These are phyloP conservation scores for Carterocephalus palaemon DNA, from an alignment of 2,888 invertebrate species.

Conservation along the genomic window DNA sequence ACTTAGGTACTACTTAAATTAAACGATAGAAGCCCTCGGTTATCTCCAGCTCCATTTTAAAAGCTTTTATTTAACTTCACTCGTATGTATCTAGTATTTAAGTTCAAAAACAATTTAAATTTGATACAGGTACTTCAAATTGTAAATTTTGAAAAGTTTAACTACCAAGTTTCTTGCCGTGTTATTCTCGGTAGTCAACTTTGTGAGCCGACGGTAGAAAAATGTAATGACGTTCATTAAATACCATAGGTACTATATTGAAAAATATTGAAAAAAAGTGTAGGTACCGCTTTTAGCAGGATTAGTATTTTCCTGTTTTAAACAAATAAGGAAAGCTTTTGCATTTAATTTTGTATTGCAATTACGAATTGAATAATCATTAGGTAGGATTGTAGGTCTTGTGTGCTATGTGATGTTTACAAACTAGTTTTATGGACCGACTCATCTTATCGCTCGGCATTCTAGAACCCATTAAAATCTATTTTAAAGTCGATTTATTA, in stretches of 20 bases:
- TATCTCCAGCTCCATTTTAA: conserved; percentile 27
- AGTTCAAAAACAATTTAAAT: conserved; percentile 32
- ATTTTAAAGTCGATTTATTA: background rate
- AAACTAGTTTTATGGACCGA: conserved; percentile 4
- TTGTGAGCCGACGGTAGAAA: no score
- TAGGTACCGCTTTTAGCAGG: conserved; percentile 25
- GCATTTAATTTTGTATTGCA: conserved; percentile 27
- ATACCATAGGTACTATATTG: background rate
- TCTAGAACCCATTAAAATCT: conserved; percentile 1
- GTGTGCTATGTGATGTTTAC: conserved; percentile 13
- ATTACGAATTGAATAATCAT: conserved; percentile 20
- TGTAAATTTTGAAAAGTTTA: no score
- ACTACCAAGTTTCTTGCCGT: no score
- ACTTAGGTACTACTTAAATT: no score
- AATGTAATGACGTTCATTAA: no score
- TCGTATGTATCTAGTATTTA: no score
- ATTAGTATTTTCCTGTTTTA: conserved; percentile 35
- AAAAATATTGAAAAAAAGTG: background rate
- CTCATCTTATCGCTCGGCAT: background rate
- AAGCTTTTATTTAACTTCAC: no score
- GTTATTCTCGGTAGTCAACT: no score
- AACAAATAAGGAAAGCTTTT: conserved; percentile 29
- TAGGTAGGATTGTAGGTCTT: no score
- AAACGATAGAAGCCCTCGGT: no score
- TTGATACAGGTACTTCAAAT: no score